A percentile compares a stretch with the other conserved stretches of the same genome.
Evolutionary conservation across 2,113 vertebrate species (phyloP).

Genomic region (Shinisaurus crocodilurus): DNA sequence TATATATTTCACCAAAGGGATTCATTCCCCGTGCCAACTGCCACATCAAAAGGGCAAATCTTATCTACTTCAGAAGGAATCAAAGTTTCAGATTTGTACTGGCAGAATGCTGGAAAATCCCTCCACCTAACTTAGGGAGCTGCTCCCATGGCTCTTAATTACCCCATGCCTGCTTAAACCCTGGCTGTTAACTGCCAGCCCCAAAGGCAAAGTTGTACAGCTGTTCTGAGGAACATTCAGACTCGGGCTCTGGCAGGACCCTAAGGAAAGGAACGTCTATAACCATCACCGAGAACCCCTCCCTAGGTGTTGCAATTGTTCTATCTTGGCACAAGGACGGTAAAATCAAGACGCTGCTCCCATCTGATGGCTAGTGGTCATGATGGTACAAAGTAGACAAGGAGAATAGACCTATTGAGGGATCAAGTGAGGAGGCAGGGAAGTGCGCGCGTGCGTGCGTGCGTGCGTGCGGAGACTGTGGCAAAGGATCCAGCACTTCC

Average conservation of each 20-base stretch:
- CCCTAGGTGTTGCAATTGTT: neutral
- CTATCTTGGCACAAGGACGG: neutral
- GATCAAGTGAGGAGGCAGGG: too few relatives aligned
- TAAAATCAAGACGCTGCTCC: neutral
- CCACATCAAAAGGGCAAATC: neutral
- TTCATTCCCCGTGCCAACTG: neutral
- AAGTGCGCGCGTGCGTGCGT: too few relatives aligned
- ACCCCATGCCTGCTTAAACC: neutral
- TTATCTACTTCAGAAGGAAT: neutral
- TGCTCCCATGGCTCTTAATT: neutral
- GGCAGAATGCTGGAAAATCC: neutral
- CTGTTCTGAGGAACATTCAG: neutral
- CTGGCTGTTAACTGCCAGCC: neutral
- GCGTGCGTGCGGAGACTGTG: too few relatives aligned
- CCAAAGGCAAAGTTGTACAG: neutral
- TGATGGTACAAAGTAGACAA: too few relatives aligned
- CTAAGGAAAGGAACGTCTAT: too few relatives aligned
- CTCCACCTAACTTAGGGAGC: neutral
- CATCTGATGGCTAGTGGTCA: too few relatives aligned
- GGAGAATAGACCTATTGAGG: too few relatives aligned
- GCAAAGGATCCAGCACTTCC: too few relatives aligned
- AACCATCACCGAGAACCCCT: neutral
- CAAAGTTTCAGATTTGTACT: too few relatives aligned
- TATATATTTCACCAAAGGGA: too few relatives aligned
- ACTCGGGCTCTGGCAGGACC: neutral